Evolutionary conservation across 2,888 invertebrate genomes (phyloP).

Genomic region (Agrochola litura): DNA sequence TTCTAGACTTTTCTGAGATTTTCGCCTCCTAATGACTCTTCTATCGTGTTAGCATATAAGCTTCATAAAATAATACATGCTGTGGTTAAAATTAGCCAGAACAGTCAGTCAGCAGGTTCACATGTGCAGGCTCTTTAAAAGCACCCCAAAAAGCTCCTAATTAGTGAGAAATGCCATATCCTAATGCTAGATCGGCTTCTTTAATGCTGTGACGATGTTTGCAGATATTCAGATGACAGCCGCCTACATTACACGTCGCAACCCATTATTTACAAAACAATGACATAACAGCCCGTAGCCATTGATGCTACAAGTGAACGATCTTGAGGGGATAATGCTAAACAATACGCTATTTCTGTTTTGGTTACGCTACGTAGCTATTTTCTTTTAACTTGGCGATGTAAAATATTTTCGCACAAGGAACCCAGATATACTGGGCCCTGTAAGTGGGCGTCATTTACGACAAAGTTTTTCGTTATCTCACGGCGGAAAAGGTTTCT

Average conservation of each 20-base stretch:
- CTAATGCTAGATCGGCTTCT: neutral
- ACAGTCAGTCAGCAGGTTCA: neutral
- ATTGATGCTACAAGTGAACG: conserved; percentile 44
- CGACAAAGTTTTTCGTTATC: conserved; percentile 15
- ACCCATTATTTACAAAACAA: conserved; percentile 57
- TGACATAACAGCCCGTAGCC: conserved; percentile 50
- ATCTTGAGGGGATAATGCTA: conserved; percentile 29
- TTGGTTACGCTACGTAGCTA: neutral
- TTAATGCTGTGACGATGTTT: conserved; percentile 8
- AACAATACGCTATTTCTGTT: conserved; percentile 24
- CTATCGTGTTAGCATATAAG: neutral
- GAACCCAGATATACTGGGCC: neutral
- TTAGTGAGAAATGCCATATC: no score
- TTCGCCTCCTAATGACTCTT: no score
- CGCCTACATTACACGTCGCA: conserved; percentile 9
- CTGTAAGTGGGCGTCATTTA: neutral
- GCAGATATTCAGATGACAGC: conserved; percentile 29
- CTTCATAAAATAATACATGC: neutral
- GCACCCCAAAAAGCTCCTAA: neutral
- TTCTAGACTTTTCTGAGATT: neutral
- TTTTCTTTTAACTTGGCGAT: neutral
- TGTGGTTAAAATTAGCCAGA: neutral
- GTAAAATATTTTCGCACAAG: neutral
- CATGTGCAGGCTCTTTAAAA: neutral
- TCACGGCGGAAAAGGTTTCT: neutral